A percentile compares a stretch with the other conserved stretches of the same genome.
Evolutionary conservation across 2,797 vertebrate species (phyloP).

Genomic region (Pagetopsis macropterus): DNA sequence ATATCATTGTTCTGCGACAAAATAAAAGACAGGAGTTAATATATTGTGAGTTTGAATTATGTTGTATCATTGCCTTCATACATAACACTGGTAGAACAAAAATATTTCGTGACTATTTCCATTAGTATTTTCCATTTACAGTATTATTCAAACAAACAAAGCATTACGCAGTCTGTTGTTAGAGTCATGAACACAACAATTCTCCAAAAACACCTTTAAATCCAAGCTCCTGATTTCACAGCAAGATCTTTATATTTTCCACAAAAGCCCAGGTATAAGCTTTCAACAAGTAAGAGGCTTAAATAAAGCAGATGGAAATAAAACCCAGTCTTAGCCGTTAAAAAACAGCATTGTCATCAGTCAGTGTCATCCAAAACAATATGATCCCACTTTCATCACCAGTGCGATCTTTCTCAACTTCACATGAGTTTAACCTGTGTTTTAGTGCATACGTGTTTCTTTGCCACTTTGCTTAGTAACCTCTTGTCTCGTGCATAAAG

Average conservation of each 20-base stretch:
- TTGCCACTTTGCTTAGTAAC: slow-evolving; percentile 39
- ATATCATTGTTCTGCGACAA: background rate
- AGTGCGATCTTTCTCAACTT: slow-evolving; percentile 37
- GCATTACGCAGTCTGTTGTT: background rate
- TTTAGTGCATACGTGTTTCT: slow-evolving; percentile 30
- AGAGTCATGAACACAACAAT: slow-evolving; percentile 1
- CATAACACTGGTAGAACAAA: background rate
- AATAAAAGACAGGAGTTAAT: slow-evolving; percentile 25
- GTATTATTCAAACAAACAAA: background rate
- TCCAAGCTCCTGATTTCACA: slow-evolving; percentile 10
- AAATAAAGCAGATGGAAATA: slow-evolving; percentile 6
- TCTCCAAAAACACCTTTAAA: background rate
- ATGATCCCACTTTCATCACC: slow-evolving; percentile 49
- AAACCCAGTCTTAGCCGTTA: background rate
- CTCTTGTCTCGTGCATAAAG: slow-evolving; percentile 51
- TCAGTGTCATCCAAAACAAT: slow-evolving; percentile 35
- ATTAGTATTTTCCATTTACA: background rate
- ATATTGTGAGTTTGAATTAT: slow-evolving; percentile 1
- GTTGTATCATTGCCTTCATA: background rate
- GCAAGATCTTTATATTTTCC: background rate
- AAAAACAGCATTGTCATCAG: slow-evolving; percentile 23
- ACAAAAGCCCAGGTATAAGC: background rate
- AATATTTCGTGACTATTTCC: background rate
- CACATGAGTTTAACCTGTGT: slow-evolving; percentile 23
- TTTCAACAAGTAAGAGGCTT: slow-evolving; percentile 24